These are phyloP conservation scores for Camponotus fellah DNA, from an alignment of 2,888 invertebrate species.

Conservation along the genomic window DNA sequence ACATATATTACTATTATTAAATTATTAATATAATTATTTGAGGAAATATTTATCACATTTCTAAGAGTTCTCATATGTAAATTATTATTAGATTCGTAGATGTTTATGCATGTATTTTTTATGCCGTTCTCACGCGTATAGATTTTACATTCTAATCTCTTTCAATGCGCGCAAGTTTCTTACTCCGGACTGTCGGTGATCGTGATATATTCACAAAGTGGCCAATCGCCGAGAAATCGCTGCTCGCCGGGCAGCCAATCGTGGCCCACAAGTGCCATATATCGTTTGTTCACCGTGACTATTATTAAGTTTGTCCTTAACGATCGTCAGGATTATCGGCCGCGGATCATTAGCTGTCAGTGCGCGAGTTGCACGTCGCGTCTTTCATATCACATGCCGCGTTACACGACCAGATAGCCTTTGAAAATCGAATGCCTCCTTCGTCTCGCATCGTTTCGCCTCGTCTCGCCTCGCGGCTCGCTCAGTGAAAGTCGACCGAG, in stretches of 20 bases:
- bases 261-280: conserved; percentile 38
- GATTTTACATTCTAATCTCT: conserved; percentile 14
- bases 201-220: conserved; percentile 60
- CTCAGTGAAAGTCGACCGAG: conserved; percentile 40
- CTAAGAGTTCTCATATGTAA: not conserved
- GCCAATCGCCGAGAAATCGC: conserved; percentile 64
- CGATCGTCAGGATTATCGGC: conserved; percentile 68
- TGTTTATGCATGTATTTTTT: not conserved
- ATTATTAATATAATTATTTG: not conserved
- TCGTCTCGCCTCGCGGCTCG: not conserved
- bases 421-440: conserved; percentile 29
- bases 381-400: not conserved
- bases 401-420: not conserved
- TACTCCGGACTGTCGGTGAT: conserved; percentile 49
- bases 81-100: not conserved
- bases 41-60: not conserved
- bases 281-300: conserved; percentile 67
- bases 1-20: too few relatives aligned
- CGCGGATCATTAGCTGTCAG: conserved; percentile 61
- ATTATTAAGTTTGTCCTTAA: conserved; percentile 83
- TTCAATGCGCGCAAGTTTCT: not conserved
- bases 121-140: not conserved
- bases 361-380: conserved; percentile 62
- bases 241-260: conserved; percentile 61
- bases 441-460: not conserved